Evolutionary conservation across 2,888 invertebrate species (phyloP).

Genomic region (Aleiodes testaceus): DNA sequence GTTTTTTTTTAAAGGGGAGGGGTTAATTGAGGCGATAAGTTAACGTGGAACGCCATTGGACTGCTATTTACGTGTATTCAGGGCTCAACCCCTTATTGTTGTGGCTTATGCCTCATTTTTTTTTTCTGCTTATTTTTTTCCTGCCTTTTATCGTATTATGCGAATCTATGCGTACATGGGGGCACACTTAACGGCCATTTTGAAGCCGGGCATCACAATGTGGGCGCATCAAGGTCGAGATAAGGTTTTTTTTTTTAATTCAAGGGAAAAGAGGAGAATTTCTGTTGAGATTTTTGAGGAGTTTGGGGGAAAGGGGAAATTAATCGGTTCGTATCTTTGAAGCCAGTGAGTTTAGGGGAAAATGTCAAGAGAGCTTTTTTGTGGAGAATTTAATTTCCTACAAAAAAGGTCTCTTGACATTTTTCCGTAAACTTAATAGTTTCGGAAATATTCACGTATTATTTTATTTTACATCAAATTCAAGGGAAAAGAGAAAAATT

Average conservation of each 20-base stretch:
- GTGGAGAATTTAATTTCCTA: too few relatives aligned
- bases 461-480: too few relatives aligned
- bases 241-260: neutral
- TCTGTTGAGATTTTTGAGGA: too few relatives aligned
- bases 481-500: neutral
- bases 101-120: constrained; percentile 21
- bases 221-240: constrained; percentile 15
- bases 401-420: too few relatives aligned
- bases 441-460: too few relatives aligned
- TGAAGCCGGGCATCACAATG: constrained; percentile 63
- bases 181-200: constrained; percentile 61
- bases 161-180: constrained; percentile 59
- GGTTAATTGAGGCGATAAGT: constrained; percentile 58
- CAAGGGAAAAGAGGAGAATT: neutral
- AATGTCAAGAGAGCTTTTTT: too few relatives aligned
- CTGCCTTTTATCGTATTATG: constrained; percentile 55
- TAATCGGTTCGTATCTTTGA: too few relatives aligned
- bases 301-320: too few relatives aligned
- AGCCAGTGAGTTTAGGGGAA: too few relatives aligned
- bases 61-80: constrained; percentile 43
- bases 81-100: constrained; percentile 25
- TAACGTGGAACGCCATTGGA: constrained; percentile 62
- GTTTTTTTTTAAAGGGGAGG: constrained; percentile 20
- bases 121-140: constrained; percentile 20
- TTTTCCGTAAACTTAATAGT: too few relatives aligned